Evolutionary conservation across 1,140 invertebrate species (phyloP).

Genomic region (Triops cancriformis): DNA sequence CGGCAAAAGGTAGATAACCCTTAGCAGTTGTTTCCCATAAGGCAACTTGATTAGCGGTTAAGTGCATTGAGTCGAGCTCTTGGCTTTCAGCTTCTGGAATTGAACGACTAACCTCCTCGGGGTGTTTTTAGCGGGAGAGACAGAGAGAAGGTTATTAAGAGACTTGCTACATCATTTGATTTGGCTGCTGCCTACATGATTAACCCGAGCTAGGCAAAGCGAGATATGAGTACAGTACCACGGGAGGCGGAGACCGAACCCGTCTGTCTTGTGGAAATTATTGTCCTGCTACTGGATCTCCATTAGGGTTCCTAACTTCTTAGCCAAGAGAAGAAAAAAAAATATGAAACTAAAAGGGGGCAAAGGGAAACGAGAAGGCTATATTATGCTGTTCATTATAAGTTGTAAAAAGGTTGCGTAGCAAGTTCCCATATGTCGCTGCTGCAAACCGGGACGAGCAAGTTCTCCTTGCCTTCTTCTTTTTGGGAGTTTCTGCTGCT

Average conservation of each 20-base stretch:
- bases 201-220: neutral
- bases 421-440: neutral
- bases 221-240: neutral
- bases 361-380: neutral
- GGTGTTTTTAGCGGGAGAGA: neutral
- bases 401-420: neutral
- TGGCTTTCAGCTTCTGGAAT: neutral
- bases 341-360: too few species aligned
- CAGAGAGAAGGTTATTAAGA: neutral
- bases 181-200: conserved; percentile 9
- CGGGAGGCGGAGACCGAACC: neutral
- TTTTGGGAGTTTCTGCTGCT: neutral
- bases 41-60: neutral
- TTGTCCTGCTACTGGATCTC: conserved; percentile 8
- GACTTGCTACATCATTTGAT: neutral
- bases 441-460: neutral
- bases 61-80: neutral
- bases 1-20: neutral
- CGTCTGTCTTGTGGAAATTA: neutral
- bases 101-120: neutral
- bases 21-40: neutral
- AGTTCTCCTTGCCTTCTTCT: neutral
- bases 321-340: too few species aligned
- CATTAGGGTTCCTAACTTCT: neutral
- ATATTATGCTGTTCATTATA: conserved; percentile 7